Evolutionary conservation across 2,113 vertebrate species (phyloP).

Genomic region (Pogonocichla stellata): DNA sequence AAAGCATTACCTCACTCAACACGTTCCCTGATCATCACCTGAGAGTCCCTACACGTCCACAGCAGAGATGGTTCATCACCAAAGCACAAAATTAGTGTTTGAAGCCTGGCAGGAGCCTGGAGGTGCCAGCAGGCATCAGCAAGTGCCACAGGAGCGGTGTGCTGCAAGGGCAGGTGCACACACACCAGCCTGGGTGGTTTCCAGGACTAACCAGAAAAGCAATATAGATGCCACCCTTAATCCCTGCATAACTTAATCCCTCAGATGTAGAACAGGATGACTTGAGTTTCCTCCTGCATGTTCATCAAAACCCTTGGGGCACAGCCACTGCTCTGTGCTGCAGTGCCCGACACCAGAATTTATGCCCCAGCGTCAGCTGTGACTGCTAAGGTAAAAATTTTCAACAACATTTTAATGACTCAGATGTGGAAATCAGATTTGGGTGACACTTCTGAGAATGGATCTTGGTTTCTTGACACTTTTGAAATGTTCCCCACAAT

Average conservation of each 20-base stretch:
- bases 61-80: neutral
- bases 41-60: accelerated
- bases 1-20: neutral
- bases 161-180: neutral
- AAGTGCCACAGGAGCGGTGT: accelerated
- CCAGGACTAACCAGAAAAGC: neutral
- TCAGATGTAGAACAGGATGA: neutral
- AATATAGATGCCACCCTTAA: neutral
- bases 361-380: neutral
- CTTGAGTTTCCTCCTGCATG: accelerated
- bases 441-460: neutral
- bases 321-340: accelerated
- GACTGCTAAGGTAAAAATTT: neutral
- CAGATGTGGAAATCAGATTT: neutral
- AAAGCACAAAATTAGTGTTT: neutral
- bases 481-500: constrained; percentile 28
- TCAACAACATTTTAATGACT: neutral
- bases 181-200: neutral
- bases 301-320: neutral
- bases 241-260: neutral
- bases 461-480: neutral
- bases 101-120: neutral
- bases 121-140: neutral
- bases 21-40: neutral
- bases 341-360: neutral